Percentiles rank a stretch among this genome's conserved stretches.
These are phyloP conservation scores for Patagioenas fasciata DNA, from an alignment of 2,113 vertebrate species.

Conservation along the genomic window DNA sequence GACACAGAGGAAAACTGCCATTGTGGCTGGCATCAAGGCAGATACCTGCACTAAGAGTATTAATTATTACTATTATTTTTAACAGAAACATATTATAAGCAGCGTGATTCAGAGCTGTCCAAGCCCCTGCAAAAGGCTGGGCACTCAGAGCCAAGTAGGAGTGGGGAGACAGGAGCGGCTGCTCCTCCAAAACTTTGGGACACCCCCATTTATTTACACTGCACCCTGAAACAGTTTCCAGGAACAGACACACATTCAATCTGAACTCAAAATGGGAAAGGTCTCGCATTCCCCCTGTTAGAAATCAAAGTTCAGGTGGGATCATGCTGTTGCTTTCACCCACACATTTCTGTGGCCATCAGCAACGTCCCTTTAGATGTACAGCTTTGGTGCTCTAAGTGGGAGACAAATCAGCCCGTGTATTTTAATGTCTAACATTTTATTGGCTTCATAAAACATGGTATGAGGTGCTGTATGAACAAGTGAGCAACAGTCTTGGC, in stretches of 20 bases:
- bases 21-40: background rate
- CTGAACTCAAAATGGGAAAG: background rate
- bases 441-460: constrained; percentile 11
- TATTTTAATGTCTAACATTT: constrained; percentile 29
- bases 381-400: constrained; percentile 1
- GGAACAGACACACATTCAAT: background rate
- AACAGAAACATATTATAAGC: constrained; percentile 58
- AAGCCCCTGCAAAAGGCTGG: constrained; percentile 33
- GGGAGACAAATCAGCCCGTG: background rate
- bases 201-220: background rate
- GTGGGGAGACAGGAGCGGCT: background rate
- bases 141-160: background rate
- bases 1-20: background rate
- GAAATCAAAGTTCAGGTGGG: background rate
- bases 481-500: constrained; percentile 15
- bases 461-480: constrained; percentile 1
- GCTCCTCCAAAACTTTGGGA: background rate
- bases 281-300: background rate
- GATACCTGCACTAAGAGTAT: constrained; percentile 38
- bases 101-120: constrained; percentile 40
- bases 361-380: background rate
- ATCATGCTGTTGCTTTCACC: background rate
- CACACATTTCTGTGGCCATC: background rate
- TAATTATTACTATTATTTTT: constrained; percentile 67
- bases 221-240: background rate